Evolutionary conservation across 2,888 invertebrate genomes (phyloP), one percentile per base, ranked within the genome.

Genomic region (Zhengitettix transpicula): DNA sequence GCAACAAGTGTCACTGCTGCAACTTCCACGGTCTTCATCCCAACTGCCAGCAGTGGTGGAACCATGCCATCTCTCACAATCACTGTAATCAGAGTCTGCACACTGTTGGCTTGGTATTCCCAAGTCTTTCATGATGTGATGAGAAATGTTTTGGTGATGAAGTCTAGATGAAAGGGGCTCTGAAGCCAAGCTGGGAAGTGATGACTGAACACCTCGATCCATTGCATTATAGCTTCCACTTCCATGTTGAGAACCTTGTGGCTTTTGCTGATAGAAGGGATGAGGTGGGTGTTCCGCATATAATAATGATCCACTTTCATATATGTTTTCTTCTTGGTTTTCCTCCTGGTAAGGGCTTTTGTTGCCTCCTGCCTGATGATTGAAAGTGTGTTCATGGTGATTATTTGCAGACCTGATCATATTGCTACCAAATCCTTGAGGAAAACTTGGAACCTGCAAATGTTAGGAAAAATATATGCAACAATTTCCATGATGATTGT

Each of bases 1-100:
- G 69, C 81, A 82, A 58, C 76, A 76, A 2, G 81, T 81, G 66
- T 81, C 81, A 54, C 75, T 76, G 15, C 57, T 57, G 44, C 61
- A 61, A 47, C 61, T 62, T 10, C 58, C 61, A 47, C 59, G 60
- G 56, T 62, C 62, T 28, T 62, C 62, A 47, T 62, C 62, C 60
- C 62, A 62, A 15, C 58, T 56, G 15, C 62, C 62, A 28, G 57
- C 60, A 5, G 60, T 60, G 2, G 60, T 60, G 1, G 58, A 58
- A 14, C 59, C 57, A 8, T 59, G 61, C 63, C 63, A 63, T 14
- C 56, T n/a, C 17, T 63, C 63, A 52, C 61, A 61, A 51, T 61
- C 61, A 51, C 61, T 61, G 40, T 56, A 47, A 14, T 51, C 40
- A 16, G 16, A 17, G 17, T 16, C 53, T 14, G 15, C 28, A 53